Base-by-base conservation (phyloP, 2,113 vertebrate species). In the Gallinago paraguaiae region DNA sequence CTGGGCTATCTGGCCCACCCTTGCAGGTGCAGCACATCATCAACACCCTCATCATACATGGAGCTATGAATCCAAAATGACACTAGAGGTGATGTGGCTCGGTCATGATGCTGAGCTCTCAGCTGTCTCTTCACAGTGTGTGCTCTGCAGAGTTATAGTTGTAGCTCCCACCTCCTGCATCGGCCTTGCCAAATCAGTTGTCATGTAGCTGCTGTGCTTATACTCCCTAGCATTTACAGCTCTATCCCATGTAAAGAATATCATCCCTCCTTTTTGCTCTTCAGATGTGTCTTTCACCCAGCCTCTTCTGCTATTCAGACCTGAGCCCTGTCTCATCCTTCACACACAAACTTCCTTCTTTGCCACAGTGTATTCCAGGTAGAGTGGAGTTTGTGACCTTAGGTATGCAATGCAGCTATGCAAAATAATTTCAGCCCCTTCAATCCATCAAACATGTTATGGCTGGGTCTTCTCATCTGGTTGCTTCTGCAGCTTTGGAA, bases 171-270 rank as follows among this genome's bases (percentile, higher is more conserved):
- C 9, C 22, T 72, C 39, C 35, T 31, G 23, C 5, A 37, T 0
- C 20, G 22, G 13, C 19, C n/a, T 83, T 89, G 25, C 17, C 50
- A 71, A 82, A 33, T 37, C 33, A 27, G 5, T n/a, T 11, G 9
- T 51, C 8, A 8, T 7, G 14, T 11, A 71, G 20, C 23, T 82
- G 30, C 35, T 41, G 41, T 16, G 53, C 19, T 67, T 65, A 18
- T 27, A 45, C 18, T 81, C 22, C 23, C 12, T 67, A 46, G 16
- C 27, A 48, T 22, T 50, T 8, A 39, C 35, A 65, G 20, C 1
- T 1, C 33, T 17, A 7, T 37, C n/a, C 53, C 27, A 11, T 0
- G 0, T 56, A 59, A 69, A 60, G 37, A 24, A n/a, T 65, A 19
- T 16, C 59, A 28, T 1, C 7, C 20, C 31, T 78, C 25, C 10